These are phyloP conservation scores for Phylloscopus trochilus DNA, from an alignment of 2,113 vertebrate species.

Conservation along the genomic window DNA sequence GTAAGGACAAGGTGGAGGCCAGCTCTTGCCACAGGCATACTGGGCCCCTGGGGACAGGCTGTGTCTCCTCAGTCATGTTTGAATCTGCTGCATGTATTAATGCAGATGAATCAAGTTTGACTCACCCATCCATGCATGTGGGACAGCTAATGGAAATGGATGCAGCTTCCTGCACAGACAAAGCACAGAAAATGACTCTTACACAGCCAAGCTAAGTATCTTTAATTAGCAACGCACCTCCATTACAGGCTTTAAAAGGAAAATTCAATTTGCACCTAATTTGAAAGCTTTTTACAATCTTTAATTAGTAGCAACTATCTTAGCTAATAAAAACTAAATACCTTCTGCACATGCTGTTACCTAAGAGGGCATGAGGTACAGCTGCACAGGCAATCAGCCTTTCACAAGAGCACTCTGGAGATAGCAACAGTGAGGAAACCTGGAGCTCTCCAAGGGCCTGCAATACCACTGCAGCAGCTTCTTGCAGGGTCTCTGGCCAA, in stretches of 20 bases:
- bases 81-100: not conserved
- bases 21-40: not conserved
- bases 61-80: not conserved
- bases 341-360: not conserved
- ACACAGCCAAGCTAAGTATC: not conserved
- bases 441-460: not conserved
- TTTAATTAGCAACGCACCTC: conserved; percentile 4
- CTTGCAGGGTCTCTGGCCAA: not conserved
- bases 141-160: not conserved
- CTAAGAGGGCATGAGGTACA: not conserved
- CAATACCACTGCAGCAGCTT: not conserved
- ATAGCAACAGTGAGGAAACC: not conserved
- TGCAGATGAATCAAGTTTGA: fast-evolving
- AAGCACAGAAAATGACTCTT: not conserved
- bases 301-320: conserved; percentile 27
- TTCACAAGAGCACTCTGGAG: not conserved
- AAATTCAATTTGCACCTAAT: not conserved
- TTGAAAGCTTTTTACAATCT: not conserved
- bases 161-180: not conserved
- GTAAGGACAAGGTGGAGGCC: not conserved
- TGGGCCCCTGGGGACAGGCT: not conserved
- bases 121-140: fast-evolving
- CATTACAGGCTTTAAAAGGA: not conserved
- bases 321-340: not conserved
- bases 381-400: not conserved